Evolutionary conservation across 2,113 vertebrate genomes (phyloP).

Genomic region (Muscicapa adusta): DNA sequence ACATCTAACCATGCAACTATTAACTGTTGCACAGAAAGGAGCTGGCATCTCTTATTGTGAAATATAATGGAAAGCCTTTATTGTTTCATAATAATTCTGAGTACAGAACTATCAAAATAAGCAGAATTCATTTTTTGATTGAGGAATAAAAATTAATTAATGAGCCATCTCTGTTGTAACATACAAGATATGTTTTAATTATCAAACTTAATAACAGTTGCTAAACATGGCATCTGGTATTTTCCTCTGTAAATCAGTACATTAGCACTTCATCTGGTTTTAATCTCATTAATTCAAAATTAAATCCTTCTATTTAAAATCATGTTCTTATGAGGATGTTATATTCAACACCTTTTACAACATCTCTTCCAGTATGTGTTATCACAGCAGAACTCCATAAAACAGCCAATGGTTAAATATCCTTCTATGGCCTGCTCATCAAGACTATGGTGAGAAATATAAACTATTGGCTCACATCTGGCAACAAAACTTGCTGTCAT

Average conservation of each 20-base stretch:
- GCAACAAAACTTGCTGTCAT: neutral
- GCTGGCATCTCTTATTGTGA: neutral
- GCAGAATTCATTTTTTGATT: neutral
- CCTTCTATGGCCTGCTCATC: fast-evolving
- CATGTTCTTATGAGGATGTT: neutral
- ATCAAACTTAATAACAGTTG: neutral
- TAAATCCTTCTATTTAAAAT: neutral
- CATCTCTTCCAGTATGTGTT: neutral
- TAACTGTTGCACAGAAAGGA: neutral
- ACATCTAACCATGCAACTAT: neutral
- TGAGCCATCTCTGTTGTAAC: neutral
- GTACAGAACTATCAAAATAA: neutral
- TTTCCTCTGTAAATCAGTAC: neutral
- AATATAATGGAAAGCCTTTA: neutral
- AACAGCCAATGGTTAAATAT: neutral
- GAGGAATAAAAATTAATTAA: neutral
- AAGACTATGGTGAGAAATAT: neutral
- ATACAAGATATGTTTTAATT: neutral
- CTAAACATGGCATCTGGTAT: neutral
- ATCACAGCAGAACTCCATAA: neutral
- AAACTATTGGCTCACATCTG: neutral
- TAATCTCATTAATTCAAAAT: neutral
- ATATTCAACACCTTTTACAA: neutral
- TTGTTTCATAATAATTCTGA: neutral
- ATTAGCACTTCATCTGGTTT: neutral